phyloP scores from a whole-genome alignment of 2,888 invertebrate genomes.

The Tortricodes alternella region DNA sequence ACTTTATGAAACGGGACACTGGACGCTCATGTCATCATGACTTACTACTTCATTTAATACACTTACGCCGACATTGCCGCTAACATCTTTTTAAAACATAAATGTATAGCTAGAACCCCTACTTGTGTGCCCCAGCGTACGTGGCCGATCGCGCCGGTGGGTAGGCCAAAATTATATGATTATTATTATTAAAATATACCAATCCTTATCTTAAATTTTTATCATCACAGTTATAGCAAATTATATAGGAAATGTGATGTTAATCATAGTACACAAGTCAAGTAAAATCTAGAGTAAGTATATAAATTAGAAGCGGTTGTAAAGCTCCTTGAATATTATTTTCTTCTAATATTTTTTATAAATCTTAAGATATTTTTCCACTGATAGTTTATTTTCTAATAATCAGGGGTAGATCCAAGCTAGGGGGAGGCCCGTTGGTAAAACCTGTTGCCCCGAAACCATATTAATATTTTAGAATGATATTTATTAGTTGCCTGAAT shows the following conservation, averaged over 20 bases:
- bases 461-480: too few species aligned
- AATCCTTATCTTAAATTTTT: conserved; percentile 58
- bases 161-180: conserved; percentile 60
- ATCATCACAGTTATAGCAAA: conserved; percentile 77
- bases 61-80: too few species aligned
- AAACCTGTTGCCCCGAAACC: too few species aligned
- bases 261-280: conserved; percentile 58
- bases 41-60: too few species aligned
- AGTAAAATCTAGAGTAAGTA: conserved; percentile 51
- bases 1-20: too few species aligned
- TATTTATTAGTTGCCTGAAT: too few species aligned
- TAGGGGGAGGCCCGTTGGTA: too few species aligned
- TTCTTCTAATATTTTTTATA: neutral
- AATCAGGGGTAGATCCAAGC: too few species aligned
- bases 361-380: neutral
- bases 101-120: neutral
- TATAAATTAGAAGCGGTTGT: conserved; percentile 47
- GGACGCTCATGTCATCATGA: too few species aligned
- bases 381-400: too few species aligned
- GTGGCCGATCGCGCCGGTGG: conserved; percentile 48
- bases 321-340: conserved; percentile 40
- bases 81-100: neutral
- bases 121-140: conserved; percentile 18
- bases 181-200: conserved; percentile 49
- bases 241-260: conserved; percentile 66